phyloP scores from a whole-genome alignment of 1,140 invertebrate species.

The Eubasilissa regina region DNA sequence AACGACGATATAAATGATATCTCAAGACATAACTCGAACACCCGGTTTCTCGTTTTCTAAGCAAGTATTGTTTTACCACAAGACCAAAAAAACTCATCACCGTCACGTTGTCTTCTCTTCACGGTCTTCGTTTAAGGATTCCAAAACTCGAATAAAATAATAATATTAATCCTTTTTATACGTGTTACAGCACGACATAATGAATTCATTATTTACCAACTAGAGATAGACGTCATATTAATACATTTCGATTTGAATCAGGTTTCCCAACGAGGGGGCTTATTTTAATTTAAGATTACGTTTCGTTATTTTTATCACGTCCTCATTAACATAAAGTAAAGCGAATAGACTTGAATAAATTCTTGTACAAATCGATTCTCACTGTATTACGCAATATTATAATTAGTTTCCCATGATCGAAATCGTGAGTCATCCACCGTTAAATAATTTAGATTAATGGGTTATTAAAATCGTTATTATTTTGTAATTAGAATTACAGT shows the following conservation, averaged over 20 bases:
- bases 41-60: too few species aligned
- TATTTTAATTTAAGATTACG: constrained; percentile 30
- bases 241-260: constrained; percentile 11
- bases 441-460: background rate
- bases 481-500: background rate
- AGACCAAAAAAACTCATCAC: too few species aligned
- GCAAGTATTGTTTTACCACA: too few species aligned
- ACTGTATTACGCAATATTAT: background rate
- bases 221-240: background rate
- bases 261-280: constrained; percentile 14
- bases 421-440: background rate
- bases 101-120: too few species aligned
- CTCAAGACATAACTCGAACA: too few species aligned
- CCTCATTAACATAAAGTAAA: constrained; percentile 21
- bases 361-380: constrained; percentile 5
- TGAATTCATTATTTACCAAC: too few species aligned
- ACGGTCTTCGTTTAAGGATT: too few species aligned
- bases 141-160: too few species aligned
- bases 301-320: constrained; percentile 17
- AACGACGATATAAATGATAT: too few species aligned
- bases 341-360: constrained; percentile 15
- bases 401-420: constrained; percentile 1
- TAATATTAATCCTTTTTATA: too few species aligned
- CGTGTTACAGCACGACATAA: too few species aligned
- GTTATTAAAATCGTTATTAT: too few species aligned